A percentile compares a stretch with the other conserved stretches of the same genome.
These are phyloP conservation scores for Blomia tropicalis DNA, from an alignment of 2,888 invertebrate genomes.

Conservation along the genomic window DNA sequence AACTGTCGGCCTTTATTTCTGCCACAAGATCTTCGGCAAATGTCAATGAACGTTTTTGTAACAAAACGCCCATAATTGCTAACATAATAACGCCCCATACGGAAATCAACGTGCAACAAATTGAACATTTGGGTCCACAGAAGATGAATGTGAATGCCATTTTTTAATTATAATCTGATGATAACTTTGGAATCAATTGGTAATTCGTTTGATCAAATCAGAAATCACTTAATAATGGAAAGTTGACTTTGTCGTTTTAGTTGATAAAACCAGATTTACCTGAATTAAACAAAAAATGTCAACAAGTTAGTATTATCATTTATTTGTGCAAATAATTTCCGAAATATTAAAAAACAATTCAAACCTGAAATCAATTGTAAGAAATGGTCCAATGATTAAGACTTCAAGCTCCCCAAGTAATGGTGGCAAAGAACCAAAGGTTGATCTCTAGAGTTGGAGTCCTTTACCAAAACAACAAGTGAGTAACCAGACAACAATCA, in stretches of 20 bases:
- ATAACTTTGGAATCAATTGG: too few species aligned
- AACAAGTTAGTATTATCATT: too few species aligned
- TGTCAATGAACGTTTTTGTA: constrained; percentile 33
- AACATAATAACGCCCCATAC: constrained; percentile 86
- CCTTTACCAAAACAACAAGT: too few species aligned
- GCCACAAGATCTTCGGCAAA: constrained; percentile 35
- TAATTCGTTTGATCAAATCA: not conserved
- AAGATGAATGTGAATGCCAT: constrained; percentile 38
- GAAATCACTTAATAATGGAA: not conserved
- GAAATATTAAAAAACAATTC: too few species aligned
- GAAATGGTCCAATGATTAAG: too few species aligned
- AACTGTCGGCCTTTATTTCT: constrained; percentile 24
- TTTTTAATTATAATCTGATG: not conserved
- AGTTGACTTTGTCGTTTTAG: not conserved
- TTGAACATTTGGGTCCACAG: constrained; percentile 68
- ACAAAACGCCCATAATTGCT: constrained; percentile 40
- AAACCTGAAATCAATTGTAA: too few species aligned
- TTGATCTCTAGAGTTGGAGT: too few species aligned
- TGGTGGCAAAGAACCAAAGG: too few species aligned
- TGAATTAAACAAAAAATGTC: too few species aligned
- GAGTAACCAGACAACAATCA: too few species aligned
- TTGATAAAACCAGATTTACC: constrained; percentile 1
- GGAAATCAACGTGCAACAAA: constrained; percentile 74
- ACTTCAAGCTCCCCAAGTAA: too few species aligned
- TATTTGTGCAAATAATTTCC: too few species aligned